Conservation (phyloP, 2,797 vertebrate genomes). For the Squalus acanthias region DNA sequence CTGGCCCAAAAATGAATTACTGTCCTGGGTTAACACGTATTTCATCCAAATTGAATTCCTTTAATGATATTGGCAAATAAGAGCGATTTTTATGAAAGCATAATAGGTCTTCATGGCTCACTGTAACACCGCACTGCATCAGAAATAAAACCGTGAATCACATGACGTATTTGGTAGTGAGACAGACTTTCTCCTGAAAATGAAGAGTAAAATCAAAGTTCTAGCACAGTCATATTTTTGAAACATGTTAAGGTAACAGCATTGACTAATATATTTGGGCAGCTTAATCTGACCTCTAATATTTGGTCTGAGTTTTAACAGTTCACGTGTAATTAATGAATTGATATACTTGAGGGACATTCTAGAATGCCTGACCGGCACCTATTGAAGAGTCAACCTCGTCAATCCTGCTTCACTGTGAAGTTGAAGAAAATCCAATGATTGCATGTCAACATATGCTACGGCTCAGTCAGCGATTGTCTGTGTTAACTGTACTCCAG, state of each 20-base stretch:
- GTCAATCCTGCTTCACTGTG: not conserved
- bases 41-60: too few relatives aligned
- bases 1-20: too few relatives aligned
- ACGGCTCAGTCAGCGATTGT: not conserved
- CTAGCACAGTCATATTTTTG: not conserved
- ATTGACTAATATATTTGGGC: not conserved
- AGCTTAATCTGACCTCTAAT: not conserved
- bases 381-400: not conserved
- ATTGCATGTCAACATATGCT: not conserved
- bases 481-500: not conserved
- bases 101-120: too few relatives aligned
- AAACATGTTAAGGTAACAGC: not conserved
- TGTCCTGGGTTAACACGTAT: too few relatives aligned
- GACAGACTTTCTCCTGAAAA: not conserved
- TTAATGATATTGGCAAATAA: too few relatives aligned
- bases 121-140: not conserved
- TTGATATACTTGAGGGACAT: not conserved
- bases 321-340: not conserved
- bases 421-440: not conserved
- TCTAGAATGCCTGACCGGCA: not conserved
- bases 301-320: not conserved
- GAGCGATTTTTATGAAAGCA: too few relatives aligned
- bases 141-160: not conserved
- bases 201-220: not conserved
- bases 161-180: not conserved